Evolutionary conservation across 2,888 invertebrate species (phyloP).

Genomic region (Liopterus haemorrhoidalis): DNA sequence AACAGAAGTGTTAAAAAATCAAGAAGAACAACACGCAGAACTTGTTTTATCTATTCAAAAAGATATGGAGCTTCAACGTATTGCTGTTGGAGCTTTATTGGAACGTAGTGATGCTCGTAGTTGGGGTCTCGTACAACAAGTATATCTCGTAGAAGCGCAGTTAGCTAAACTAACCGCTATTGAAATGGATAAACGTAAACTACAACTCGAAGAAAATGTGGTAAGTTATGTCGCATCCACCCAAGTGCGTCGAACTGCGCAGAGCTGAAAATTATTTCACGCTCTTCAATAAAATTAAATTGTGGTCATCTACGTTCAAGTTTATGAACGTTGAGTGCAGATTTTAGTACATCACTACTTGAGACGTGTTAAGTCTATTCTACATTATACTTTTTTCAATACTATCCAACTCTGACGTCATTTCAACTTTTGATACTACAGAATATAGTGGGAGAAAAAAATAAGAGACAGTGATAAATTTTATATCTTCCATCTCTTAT

Average conservation of each 20-base stretch:
- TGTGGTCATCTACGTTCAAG: conserved; percentile 5
- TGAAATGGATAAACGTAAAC: conserved; percentile 65
- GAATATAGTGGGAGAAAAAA: no score
- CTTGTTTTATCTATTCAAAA: conserved; percentile 57
- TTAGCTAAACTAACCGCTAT: conserved; percentile 64
- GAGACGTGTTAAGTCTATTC: conserved; percentile 13
- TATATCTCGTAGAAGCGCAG: conserved; percentile 65
- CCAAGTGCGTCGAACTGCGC: no score
- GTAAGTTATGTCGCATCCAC: no score
- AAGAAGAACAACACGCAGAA: conserved; percentile 56
- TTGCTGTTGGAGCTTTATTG: conserved; percentile 63
- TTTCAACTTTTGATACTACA: no score
- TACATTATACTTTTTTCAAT: no score
- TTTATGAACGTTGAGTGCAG: conserved; percentile 11
- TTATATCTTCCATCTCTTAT: no score
- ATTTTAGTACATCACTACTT: conserved; percentile 7
- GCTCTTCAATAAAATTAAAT: no score
- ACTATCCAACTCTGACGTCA: no score
- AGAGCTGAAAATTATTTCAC: no score
- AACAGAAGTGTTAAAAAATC: conserved; percentile 54
- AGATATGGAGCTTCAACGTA: conserved; percentile 67
- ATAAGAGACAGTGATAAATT: no score
- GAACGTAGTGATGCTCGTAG: conserved; percentile 68
- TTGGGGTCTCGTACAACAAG: conserved; percentile 72
- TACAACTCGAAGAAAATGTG: conserved; percentile 61